Evolutionary conservation across 1,140 invertebrate genomes (phyloP).

Genomic region (Medauroidea extradentata): DNA sequence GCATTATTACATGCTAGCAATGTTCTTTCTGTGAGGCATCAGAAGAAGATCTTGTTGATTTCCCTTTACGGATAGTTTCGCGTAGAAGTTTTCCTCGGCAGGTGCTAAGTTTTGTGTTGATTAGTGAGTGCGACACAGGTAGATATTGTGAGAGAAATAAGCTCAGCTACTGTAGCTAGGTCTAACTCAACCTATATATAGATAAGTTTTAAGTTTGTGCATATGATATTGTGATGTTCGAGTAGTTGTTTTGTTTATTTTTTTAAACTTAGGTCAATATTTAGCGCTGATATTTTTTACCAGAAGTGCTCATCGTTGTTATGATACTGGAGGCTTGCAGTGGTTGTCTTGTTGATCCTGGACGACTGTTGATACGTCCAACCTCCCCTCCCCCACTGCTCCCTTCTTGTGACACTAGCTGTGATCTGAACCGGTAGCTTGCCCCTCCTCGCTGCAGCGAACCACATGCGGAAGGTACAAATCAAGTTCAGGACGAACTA

Average conservation of each 20-base stretch:
- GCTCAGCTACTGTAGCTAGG: too few species aligned
- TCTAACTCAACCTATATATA: not conserved
- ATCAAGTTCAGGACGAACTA: not conserved
- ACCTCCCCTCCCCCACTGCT: not conserved
- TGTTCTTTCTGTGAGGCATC: not conserved
- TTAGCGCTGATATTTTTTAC: constrained; percentile 37
- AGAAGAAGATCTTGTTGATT: too few species aligned
- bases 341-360: not conserved
- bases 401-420: not conserved
- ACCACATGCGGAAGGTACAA: not conserved
- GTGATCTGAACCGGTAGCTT: constrained; percentile 1
- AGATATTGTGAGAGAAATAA: too few species aligned
- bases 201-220: not conserved
- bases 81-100: not conserved
- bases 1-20: not conserved
- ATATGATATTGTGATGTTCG: too few species aligned
- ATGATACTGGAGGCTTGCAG: constrained; percentile 1
- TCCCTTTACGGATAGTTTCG: too few species aligned
- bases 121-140: too few species aligned
- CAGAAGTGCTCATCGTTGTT: constrained; percentile 37
- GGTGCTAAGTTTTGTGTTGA: not conserved
- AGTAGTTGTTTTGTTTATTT: too few species aligned
- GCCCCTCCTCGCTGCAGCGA: not conserved
- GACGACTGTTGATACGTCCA: not conserved
- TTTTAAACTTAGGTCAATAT: not conserved